phyloP scores from a whole-genome alignment of 30 jellyfish, hydroid and myxozoan genomes.

The Aurelia aurita region DNA sequence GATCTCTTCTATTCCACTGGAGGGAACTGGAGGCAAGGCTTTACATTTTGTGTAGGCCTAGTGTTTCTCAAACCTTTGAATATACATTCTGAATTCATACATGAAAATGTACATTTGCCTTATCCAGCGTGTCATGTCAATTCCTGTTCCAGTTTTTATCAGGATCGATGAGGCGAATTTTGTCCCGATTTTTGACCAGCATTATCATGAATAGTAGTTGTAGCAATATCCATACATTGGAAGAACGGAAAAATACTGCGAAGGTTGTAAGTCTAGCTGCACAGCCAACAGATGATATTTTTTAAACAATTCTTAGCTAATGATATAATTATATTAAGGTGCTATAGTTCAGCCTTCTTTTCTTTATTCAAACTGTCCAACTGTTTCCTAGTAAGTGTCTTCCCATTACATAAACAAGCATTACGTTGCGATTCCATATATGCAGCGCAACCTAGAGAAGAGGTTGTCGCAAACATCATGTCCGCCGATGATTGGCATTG shows the following conservation, averaged over 20 bases:
- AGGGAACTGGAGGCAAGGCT: too few relatives aligned
- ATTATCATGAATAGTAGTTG: too few relatives aligned
- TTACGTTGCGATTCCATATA: slow-evolving; percentile 83
- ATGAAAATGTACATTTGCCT: too few relatives aligned
- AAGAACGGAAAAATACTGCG: background rate
- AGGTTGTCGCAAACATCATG: slow-evolving; percentile 90
- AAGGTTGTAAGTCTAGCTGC: background rate
- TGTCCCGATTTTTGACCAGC: too few relatives aligned
- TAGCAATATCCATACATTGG: background rate
- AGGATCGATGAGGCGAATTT: too few relatives aligned
- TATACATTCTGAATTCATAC: too few relatives aligned
- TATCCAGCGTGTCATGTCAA: too few relatives aligned
- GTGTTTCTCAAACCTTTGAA: too few relatives aligned
- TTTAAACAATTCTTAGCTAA: background rate
- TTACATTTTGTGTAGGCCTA: too few relatives aligned
- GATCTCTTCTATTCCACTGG: too few relatives aligned
- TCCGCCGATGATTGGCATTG: slow-evolving; percentile 83
- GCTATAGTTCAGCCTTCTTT: slow-evolving; percentile 15
- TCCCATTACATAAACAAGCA: slow-evolving; percentile 94
- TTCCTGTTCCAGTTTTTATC: too few relatives aligned
- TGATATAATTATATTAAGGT: background rate
- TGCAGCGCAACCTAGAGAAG: slow-evolving; percentile 88
- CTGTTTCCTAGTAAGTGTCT: slow-evolving; percentile 64
- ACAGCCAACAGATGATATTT: background rate
- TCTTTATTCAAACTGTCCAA: slow-evolving; percentile 27